These are phyloP conservation scores for Aporrectodea caliginosa DNA, from an alignment of 1,140 invertebrate species.

Conservation along the genomic window DNA sequence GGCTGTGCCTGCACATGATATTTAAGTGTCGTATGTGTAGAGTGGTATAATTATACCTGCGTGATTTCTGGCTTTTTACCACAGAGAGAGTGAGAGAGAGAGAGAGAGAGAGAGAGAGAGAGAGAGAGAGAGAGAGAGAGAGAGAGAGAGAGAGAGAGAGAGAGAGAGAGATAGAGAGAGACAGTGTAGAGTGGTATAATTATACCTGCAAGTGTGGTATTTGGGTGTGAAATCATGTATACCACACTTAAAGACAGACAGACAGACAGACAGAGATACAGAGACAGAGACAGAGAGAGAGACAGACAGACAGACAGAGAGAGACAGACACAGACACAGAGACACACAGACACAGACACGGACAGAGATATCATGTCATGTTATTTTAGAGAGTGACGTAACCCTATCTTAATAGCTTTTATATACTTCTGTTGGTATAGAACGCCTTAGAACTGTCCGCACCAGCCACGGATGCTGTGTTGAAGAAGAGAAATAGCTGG, in stretches of 20 bases:
- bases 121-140: conserved; percentile 28
- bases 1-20: no score
- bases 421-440: conserved; percentile 56
- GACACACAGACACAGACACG: neutral
- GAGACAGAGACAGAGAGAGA: conserved; percentile 26
- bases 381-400: neutral
- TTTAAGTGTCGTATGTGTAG: no score
- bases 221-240: no score
- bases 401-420: neutral
- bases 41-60: no score
- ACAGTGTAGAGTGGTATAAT: no score
- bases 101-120: conserved; percentile 27
- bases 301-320: conserved; percentile 25
- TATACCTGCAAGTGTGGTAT: no score
- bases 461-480: conserved; percentile 79
- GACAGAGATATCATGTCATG: neutral
- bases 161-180: conserved; percentile 24
- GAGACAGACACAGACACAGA: neutral
- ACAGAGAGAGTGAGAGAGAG: conserved; percentile 17
- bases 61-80: no score
- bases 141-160: conserved; percentile 16
- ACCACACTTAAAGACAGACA: no score
- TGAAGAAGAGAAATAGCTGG: conserved; percentile 77
- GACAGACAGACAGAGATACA: conserved; percentile 24
- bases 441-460: conserved; percentile 87